Conservation (phyloP, 2,113 vertebrate genomes). For the Trachemys scripta region DNA sequence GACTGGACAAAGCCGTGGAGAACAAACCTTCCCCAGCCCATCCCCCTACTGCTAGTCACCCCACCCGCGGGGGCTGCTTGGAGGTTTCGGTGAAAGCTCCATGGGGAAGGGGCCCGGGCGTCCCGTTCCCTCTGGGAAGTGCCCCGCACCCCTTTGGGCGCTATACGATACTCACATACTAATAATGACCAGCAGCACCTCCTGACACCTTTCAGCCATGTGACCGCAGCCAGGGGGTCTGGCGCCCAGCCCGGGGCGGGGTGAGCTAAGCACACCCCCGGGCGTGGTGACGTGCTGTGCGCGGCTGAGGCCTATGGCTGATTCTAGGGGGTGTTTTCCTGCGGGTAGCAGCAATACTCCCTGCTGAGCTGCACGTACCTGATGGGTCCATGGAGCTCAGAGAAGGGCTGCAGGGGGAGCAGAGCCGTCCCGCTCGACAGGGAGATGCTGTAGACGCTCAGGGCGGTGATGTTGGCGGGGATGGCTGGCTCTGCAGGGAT, state of each 20-base stretch:
- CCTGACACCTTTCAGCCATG: too few relatives aligned
- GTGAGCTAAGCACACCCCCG: too few relatives aligned
- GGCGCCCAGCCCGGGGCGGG: too few relatives aligned
- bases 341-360: not conserved
- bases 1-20: too few relatives aligned
- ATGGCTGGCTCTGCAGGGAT: not conserved
- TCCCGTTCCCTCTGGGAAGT: not conserved
- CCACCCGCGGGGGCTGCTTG: not conserved
- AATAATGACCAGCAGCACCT: not conserved
- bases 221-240: not conserved
- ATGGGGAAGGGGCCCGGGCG: too few relatives aligned
- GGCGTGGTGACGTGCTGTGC: too few relatives aligned
- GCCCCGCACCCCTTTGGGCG: too few relatives aligned
- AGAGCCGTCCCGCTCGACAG: not conserved
- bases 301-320: not conserved
- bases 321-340: not conserved
- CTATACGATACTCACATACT: too few relatives aligned
- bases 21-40: too few relatives aligned
- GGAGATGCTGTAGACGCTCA: not conserved
- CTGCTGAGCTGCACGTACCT: not conserved
- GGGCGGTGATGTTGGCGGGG: accelerated
- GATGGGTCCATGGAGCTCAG: not conserved
- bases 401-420: not conserved
- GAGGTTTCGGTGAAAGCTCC: not conserved
- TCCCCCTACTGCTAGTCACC: too few relatives aligned